Percentiles rank a stretch among this genome's conserved stretches.
Conservation (phyloP, 2,888 invertebrate genomes). For the Dyspetes luteomarginatus region DNA sequence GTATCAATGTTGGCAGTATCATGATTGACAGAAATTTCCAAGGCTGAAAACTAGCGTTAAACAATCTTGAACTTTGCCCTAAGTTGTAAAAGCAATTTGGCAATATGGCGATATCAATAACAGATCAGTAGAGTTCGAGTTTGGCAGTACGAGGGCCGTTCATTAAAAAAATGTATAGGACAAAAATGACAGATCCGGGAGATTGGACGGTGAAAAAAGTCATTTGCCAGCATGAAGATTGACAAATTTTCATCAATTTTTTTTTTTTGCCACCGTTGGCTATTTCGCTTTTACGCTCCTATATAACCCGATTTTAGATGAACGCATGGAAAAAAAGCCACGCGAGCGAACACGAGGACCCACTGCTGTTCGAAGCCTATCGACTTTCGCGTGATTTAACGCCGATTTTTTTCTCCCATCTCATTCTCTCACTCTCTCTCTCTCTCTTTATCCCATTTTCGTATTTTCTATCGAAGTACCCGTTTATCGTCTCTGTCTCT, state of each 20-base stretch:
- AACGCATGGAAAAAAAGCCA: constrained; percentile 26
- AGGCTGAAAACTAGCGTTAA: no score
- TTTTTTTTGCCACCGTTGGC: not conserved
- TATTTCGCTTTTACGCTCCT: constrained; percentile 42
- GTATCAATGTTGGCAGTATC: not conserved
- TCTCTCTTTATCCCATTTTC: constrained; percentile 46
- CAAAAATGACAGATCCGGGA: not conserved
- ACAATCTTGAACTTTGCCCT: no score
- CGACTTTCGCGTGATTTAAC: constrained; percentile 64
- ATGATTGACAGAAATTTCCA: not conserved
- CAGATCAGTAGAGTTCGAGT: no score
- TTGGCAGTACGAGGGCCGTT: no score
- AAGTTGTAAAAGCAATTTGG: no score
- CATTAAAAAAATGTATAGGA: no score
- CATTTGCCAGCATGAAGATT: not conserved
- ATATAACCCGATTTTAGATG: constrained; percentile 43
- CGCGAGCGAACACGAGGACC: constrained; percentile 21
- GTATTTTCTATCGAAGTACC: constrained; percentile 54
- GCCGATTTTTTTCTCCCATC: constrained; percentile 33
- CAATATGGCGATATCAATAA: no score
- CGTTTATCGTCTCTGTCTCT: constrained; percentile 46
- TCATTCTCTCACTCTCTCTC: constrained; percentile 10
- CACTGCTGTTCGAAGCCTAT: constrained; percentile 55
- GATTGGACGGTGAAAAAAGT: not conserved
- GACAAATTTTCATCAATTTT: not conserved